phyloP scores from a whole-genome alignment of 2,113 vertebrate genomes.

The Sprattus sprattus region DNA sequence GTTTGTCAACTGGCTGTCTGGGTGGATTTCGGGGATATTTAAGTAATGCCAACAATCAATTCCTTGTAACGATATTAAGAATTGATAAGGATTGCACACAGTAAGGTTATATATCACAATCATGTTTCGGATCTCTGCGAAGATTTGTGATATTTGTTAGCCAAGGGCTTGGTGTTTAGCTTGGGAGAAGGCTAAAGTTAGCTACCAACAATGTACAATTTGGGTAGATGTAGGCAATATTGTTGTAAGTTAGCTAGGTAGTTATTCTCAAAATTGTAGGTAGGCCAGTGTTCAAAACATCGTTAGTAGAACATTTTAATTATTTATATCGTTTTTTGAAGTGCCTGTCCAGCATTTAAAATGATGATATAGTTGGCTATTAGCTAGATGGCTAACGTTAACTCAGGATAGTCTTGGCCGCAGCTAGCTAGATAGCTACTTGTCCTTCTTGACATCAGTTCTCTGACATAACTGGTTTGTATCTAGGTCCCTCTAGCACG shows the following conservation, averaged over 20 bases:
- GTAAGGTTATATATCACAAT: neutral
- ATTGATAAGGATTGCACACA: neutral
- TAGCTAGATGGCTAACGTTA: neutral
- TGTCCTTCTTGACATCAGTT: constrained; percentile 9
- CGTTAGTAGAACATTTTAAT: neutral
- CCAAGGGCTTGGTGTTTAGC: neutral
- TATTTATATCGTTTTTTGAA: neutral
- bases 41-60: neutral
- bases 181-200: neutral
- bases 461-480: neutral
- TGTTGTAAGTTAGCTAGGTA: neutral
- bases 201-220: neutral
- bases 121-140: neutral
- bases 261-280: neutral
- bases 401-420: neutral
- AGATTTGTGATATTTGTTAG: neutral
- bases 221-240: neutral
- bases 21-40: neutral
- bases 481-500: neutral
- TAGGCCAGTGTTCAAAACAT: neutral
- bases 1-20: neutral
- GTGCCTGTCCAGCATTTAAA: neutral
- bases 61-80: neutral
- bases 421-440: neutral
- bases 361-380: neutral